These are phyloP conservation scores for Danaus melanippus DNA, from an alignment of 1,140 invertebrate genomes.

Conservation along the genomic window DNA sequence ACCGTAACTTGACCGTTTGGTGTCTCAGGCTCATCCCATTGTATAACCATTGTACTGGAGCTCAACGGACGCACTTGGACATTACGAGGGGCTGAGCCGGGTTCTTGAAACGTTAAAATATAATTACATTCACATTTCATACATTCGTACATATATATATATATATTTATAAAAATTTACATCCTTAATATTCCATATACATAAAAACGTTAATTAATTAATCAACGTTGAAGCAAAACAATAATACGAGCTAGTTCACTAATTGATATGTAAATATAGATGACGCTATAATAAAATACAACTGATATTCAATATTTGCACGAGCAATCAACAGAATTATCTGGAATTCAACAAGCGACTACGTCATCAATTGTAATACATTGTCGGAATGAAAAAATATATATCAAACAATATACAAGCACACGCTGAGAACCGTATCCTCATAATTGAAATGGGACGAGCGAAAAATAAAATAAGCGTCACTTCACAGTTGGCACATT, in stretches of 20 bases:
- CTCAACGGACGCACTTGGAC: constrained; percentile 94
- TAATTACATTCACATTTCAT: no score
- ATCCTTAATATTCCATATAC: background rate
- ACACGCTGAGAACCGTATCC: constrained; percentile 12
- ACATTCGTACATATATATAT: no score
- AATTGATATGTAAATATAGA: no score
- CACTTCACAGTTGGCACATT: constrained; percentile 13
- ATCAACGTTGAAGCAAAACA: no score
- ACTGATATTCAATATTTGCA: no score
- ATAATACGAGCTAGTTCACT: no score
- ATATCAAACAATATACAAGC: constrained; percentile 1
- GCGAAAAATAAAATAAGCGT: constrained; percentile 13
- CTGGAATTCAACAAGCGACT: no score
- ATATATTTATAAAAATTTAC: no score
- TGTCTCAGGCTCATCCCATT: constrained; percentile 97
- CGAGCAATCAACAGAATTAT: no score
- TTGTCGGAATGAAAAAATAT: constrained; percentile 6
- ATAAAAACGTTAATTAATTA: background rate
- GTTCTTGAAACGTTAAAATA: constrained; percentile 76
- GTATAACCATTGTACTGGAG: constrained; percentile 94
- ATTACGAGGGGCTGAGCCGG: constrained; percentile 93
- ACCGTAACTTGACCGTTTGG: constrained; percentile 98
- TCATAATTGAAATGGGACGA: constrained; percentile 16
- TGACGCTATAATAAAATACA: no score
- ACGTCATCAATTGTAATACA: constrained; percentile 8